Base-by-base conservation (phyloP, 2,888 invertebrate species). In the Melanchra persicariae region DNA sequence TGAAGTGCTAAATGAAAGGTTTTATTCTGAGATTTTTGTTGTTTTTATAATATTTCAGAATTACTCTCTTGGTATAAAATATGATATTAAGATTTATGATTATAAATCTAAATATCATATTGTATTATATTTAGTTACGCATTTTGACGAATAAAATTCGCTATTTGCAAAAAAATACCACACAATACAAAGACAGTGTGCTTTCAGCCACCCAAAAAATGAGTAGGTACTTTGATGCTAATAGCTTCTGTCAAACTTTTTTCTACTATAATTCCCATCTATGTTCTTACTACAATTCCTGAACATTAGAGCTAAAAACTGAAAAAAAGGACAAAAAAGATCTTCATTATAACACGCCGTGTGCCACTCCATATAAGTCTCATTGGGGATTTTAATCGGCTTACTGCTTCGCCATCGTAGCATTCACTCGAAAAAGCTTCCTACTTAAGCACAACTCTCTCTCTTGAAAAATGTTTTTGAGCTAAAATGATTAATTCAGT, bases 361-460 rank as follows among this genome's bases (percentile, higher is more conserved):
- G 63, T 85, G 84, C 88, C 73, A 62, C 55, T 62, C 52, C 81
- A 79, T 85, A 84, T 88, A 91, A 90, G 91, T 90, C 91, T 91
- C 91, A 91, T 90, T 87, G 88, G 91, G 91, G 88, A 89, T 91
- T 91, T 93, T 94, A 95, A 95, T 95, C 95, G 92, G 92, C 94
- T 95, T 95, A 94, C 89, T 84, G 91, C 88, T 89, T 88, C 87
- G 82, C 84, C 89, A 88, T 88, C 88, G 88, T 81, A 86, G 90
- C 91, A 91, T 89, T 89, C 90, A 90, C 90, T 93, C 88, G 89
- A 90, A 92, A 93, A 92, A 90, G 91, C 91, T 90, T 86, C 78
- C 86, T 87, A 86, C 88, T 89, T 89, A 87, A 86, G 88, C 88
- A 89, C 90, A 90, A 90, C 90, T 88, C 77, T 89, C 78, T 81